Evolutionary conservation across 2,888 invertebrate genomes (phyloP), one percentile per base, ranked within the genome.

Genomic region (Cheilosia variabilis): DNA sequence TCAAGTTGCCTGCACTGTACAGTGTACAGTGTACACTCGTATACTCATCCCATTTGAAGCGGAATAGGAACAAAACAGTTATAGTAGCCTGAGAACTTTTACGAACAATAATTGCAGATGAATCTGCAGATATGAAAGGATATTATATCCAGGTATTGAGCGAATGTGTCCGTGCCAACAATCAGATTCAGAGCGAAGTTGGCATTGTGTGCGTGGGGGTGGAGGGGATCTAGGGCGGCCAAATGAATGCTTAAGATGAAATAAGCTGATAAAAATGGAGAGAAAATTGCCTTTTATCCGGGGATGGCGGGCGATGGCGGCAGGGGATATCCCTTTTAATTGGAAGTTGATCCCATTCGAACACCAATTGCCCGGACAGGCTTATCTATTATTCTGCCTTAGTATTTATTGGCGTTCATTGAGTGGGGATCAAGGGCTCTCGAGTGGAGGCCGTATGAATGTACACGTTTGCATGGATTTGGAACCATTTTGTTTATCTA

Each of bases 261-360:
- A 80, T 84, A 84, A 62, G 75, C n/a, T 71, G 84, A 84, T 84
- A 84, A 84, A 80, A 80, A 60, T 71, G 58, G 65, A 84, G 69
- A 77, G 86, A 80, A 81, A 81, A 86, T 86, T 81, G 81, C 86
- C 81, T 86, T 86, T 68, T 72, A 60, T 71, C 63, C 63, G 37
- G 22, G 27, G 19, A 22, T 24, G 19, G 37, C 34, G 3, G 41
- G 43, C n/a, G 19, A 10, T 47, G 15, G 19, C 10, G 47, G 45
- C 34, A 65, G 22, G 24, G 81, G 77, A 86, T 81, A 86, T 86
- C 76, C 81, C 76, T 86, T 86, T 86, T 86, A 86, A 86, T 86
- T 81, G 81, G 86, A 86, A 86, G 81, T 86, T 86, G 81, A 86
- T 86, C 81, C 86, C 76, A 72, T 81, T 81, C 76, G 86, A 81